phyloP scores from a whole-genome alignment of 2,113 vertebrate genomes.

The Elachura formosa region DNA sequence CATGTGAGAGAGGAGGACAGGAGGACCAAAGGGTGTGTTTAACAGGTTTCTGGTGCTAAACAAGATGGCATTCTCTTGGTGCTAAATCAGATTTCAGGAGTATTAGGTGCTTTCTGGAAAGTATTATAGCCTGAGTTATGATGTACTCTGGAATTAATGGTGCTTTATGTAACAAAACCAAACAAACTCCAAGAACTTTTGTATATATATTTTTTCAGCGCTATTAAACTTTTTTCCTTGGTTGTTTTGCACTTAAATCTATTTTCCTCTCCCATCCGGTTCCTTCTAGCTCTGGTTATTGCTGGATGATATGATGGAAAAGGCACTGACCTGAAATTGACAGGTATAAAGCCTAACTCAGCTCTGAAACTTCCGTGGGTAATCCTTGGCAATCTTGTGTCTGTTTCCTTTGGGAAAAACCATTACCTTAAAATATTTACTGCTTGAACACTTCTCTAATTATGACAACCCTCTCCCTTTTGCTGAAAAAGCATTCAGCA shows the following conservation, averaged over 20 bases:
- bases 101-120: constrained; percentile 35
- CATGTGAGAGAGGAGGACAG: background rate
- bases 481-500: background rate
- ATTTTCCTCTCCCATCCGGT: background rate
- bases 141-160: constrained; percentile 60
- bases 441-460: background rate
- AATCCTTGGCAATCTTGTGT: background rate
- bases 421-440: background rate
- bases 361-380: background rate
- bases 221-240: constrained; percentile 61
- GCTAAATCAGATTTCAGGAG: constrained; percentile 49
- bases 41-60: constrained; percentile 61
- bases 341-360: background rate
- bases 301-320: background rate
- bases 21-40: background rate
- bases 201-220: constrained; percentile 6
- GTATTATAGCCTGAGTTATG: background rate
- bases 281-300: background rate
- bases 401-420: background rate
- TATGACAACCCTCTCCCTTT: background rate
- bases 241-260: constrained; percentile 57
- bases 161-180: constrained; percentile 52
- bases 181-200: constrained; percentile 32
- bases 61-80: constrained; percentile 36
- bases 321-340: background rate